A percentile compares a stretch with the other conserved stretches of the same genome.
Evolutionary conservation across 2,113 vertebrate species (phyloP).

Genomic region (Sinosuthora webbiana): DNA sequence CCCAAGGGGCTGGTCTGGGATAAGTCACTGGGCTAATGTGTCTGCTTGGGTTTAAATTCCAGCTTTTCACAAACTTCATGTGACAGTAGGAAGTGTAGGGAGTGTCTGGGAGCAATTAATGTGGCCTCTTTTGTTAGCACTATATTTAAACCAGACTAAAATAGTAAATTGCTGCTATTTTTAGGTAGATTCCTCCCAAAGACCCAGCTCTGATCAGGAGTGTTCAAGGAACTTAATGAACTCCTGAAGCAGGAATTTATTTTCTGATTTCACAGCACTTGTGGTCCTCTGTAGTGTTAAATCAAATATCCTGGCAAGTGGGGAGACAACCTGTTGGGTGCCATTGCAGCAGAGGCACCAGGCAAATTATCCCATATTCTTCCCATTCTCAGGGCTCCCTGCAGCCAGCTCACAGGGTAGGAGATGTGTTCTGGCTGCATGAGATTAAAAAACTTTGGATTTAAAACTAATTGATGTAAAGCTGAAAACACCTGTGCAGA

Average conservation of each 20-base stretch:
- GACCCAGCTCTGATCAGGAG: neutral
- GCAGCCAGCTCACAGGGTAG: neutral
- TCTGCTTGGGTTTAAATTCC: neutral
- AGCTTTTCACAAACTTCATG: neutral
- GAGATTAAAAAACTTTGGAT: neutral
- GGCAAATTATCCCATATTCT: neutral
- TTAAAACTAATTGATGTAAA: neutral
- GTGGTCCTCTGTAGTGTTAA: neutral
- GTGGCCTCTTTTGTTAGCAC: neutral
- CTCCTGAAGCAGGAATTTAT: neutral
- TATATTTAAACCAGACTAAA: neutral
- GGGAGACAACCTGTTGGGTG: neutral
- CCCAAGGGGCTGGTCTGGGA: rapidly evolving
- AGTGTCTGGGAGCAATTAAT: neutral
- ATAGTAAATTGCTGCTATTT: slow-evolving; percentile 10
- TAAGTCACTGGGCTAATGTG: neutral
- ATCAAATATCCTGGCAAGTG: neutral
- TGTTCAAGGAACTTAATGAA: neutral
- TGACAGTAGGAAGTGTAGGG: neutral
- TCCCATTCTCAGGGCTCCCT: neutral
- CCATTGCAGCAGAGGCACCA: neutral
- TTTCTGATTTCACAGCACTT: neutral
- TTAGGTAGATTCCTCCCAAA: neutral
- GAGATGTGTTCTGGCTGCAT: neutral
- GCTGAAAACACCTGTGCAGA: neutral